phyloP scores from a whole-genome alignment of 2,113 vertebrate species.

The Actenoides hombroni region DNA sequence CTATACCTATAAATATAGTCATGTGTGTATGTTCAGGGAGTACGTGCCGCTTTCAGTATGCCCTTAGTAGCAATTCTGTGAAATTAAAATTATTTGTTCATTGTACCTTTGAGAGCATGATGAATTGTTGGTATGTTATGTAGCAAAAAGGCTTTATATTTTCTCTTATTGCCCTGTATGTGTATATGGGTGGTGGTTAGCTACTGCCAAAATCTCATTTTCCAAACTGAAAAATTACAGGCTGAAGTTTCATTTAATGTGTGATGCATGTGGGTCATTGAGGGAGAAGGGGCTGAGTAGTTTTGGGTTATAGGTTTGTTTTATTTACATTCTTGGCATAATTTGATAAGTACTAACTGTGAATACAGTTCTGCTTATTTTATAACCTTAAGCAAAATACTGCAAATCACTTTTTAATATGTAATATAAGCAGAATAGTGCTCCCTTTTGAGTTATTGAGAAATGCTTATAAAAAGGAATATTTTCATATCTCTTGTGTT shows the following conservation, averaged over 20 bases:
- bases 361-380: neutral
- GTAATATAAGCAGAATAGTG: rapidly evolving
- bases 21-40: neutral
- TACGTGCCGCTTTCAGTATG: neutral
- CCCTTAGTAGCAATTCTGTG: neutral
- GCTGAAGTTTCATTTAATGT: neutral
- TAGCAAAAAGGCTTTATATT: neutral
- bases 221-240: neutral
- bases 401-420: neutral
- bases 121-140: neutral
- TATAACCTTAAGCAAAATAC: neutral
- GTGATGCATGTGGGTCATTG: neutral
- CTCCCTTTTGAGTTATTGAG: neutral
- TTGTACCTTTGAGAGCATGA: neutral
- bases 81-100: neutral
- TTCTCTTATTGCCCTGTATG: neutral
- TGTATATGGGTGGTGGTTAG: neutral
- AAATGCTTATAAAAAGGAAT: neutral
- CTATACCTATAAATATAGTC: neutral
- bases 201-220: neutral
- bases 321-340: neutral
- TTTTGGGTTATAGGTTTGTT: neutral
- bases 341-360: neutral
- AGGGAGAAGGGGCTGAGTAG: neutral
- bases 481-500: neutral